Conservation (phyloP, 92 coral and sea anemone genomes). For the Ricordea florida region DNA sequence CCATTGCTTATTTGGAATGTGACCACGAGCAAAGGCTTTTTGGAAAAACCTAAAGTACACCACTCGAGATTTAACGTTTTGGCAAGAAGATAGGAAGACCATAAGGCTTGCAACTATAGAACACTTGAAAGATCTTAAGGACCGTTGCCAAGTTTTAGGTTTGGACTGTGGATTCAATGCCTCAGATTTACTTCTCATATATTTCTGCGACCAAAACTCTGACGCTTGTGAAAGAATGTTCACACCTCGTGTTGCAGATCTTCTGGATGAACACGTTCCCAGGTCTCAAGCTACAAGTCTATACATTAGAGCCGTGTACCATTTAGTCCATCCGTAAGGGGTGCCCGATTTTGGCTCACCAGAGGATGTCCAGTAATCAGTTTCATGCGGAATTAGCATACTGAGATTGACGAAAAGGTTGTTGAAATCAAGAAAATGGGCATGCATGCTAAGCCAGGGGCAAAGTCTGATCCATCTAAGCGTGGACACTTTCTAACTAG, state of each 20-base stretch:
- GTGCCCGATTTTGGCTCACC: constrained; percentile 30
- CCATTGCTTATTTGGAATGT: constrained; percentile 26
- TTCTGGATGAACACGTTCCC: too few relatives aligned
- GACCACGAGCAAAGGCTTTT: constrained; percentile 29
- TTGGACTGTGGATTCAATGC: constrained; percentile 35
- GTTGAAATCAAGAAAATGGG: constrained; percentile 14
- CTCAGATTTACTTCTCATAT: constrained; percentile 5
- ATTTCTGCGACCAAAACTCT: constrained; percentile 27
- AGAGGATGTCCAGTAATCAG: constrained; percentile 17
- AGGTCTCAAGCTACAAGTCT: constrained; percentile 41
- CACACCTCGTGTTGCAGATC: too few relatives aligned
- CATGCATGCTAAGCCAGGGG: constrained; percentile 7
- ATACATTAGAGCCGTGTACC: constrained; percentile 30
- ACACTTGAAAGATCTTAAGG: constrained; percentile 25
- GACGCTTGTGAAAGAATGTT: constrained; percentile 19
- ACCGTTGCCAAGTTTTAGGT: constrained; percentile 9
- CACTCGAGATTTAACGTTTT: constrained; percentile 28
- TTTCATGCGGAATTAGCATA: constrained; percentile 34
- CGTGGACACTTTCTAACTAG: too few relatives aligned
- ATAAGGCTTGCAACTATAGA: constrained; percentile 4
- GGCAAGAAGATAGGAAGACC: constrained; percentile 19
- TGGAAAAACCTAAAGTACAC: constrained; percentile 31
- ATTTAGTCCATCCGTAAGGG: constrained; percentile 23
- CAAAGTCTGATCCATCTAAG: too few relatives aligned
- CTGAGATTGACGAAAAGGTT: constrained; percentile 28